These are phyloP conservation scores for Chelmon rostratus DNA, from an alignment of 2,797 vertebrate genomes.

Conservation along the genomic window DNA sequence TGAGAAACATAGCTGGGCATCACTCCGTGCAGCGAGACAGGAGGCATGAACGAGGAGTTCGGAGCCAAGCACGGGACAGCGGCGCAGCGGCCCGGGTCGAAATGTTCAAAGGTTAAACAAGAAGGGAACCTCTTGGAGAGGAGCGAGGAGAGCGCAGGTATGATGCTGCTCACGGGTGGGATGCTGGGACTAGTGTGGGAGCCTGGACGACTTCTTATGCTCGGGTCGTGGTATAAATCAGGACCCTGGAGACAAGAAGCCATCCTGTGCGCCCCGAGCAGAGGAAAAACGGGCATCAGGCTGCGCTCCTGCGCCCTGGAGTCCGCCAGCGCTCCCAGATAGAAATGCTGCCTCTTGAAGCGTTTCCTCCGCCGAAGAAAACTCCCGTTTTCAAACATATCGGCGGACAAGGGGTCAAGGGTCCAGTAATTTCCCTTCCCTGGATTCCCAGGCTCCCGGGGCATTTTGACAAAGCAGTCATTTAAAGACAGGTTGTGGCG, in stretches of 20 bases:
- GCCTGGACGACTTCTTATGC: slow-evolving; percentile 21
- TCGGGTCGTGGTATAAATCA: slow-evolving; percentile 53
- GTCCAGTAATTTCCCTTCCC: slow-evolving; percentile 93
- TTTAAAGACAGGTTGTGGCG: slow-evolving; percentile 88
- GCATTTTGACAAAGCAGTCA: slow-evolving; percentile 88
- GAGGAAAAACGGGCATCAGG: slow-evolving; percentile 45
- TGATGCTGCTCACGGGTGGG: slow-evolving; percentile 67
- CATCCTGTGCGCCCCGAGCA: slow-evolving; percentile 65
- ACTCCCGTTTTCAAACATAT: slow-evolving; percentile 93
- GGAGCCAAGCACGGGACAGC: slow-evolving; percentile 45
- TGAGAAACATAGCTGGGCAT: slow-evolving; percentile 35
- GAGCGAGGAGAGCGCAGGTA: slow-evolving; percentile 81
- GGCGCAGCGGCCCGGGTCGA: slow-evolving; percentile 56
- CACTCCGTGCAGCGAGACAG: slow-evolving; percentile 61
- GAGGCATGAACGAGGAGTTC: slow-evolving; percentile 49
- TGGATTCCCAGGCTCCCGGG: slow-evolving; percentile 88
- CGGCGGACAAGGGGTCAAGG: slow-evolving; percentile 90
- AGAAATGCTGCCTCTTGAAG: slow-evolving; percentile 86
- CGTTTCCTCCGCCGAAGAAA: slow-evolving; percentile 91
- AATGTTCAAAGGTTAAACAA: slow-evolving; percentile 56
- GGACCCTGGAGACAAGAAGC: slow-evolving; percentile 52
- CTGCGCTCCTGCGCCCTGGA: slow-evolving; percentile 57
- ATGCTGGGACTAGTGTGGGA: slow-evolving; percentile 26
- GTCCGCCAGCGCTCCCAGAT: slow-evolving; percentile 59
- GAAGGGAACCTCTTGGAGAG: slow-evolving; percentile 73